phyloP scores from a whole-genome alignment of 2,113 vertebrate species.

The Misgurnus mizolepis region DNA sequence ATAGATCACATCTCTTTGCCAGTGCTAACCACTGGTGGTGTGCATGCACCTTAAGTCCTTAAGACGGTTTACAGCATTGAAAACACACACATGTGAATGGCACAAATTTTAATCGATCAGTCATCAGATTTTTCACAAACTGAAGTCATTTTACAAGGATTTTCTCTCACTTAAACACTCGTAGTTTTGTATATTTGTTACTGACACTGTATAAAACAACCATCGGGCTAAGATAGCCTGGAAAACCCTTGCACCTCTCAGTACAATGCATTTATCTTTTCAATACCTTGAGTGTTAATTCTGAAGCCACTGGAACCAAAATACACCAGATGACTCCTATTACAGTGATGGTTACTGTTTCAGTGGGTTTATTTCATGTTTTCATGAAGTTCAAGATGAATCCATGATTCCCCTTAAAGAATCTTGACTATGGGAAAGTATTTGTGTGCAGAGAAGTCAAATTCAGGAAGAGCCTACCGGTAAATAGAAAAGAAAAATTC shows the following conservation, averaged over 20 bases:
- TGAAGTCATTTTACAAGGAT: not conserved
- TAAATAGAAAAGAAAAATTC: not conserved
- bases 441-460: slow-evolving; percentile 97
- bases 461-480: slow-evolving; percentile 78
- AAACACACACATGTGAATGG: not conserved
- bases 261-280: not conserved
- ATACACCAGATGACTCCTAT: not conserved
- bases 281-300: not conserved
- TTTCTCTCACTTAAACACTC: not conserved
- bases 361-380: not conserved
- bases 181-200: not conserved
- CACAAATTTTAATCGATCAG: not conserved
- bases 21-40: too few relatives aligned
- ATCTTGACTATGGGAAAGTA: slow-evolving; percentile 98
- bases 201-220: not conserved
- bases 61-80: not conserved
- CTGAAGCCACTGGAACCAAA: not conserved
- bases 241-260: not conserved
- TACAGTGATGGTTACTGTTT: not conserved
- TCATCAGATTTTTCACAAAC: not conserved
- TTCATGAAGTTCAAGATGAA: not conserved
- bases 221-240: not conserved
- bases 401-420: slow-evolving; percentile 72
- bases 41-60: too few relatives aligned
- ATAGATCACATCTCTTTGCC: too few relatives aligned